phyloP scores from a whole-genome alignment of 2,888 invertebrate species.

The Lumbricus terrestris region DNA sequence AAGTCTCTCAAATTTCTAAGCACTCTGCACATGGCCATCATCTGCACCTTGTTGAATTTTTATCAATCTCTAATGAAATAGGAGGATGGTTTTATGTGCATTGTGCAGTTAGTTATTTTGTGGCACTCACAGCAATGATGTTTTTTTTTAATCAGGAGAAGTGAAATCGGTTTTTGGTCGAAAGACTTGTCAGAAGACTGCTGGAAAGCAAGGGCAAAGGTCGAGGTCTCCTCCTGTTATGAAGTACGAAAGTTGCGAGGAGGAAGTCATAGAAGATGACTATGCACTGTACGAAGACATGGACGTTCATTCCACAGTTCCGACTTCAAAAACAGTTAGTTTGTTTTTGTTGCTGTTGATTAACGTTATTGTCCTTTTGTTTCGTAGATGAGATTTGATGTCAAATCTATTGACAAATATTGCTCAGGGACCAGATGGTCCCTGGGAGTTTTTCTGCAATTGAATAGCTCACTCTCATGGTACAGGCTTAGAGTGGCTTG shows the following conservation, averaged over 20 bases:
- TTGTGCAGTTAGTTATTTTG: no score
- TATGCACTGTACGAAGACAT: not conserved
- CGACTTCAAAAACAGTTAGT: not conserved
- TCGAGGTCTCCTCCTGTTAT: not conserved
- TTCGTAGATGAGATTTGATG: not conserved
- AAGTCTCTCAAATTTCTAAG: no score
- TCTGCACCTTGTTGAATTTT: no score
- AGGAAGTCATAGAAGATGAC: not conserved
- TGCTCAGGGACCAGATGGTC: no score
- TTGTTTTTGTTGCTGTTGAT: not conserved
- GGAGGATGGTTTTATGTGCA: not conserved
- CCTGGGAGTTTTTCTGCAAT: not conserved
- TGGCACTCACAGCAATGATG: not conserved
- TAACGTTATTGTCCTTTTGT: not conserved
- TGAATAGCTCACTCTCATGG: not conserved
- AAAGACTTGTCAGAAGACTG: conserved; percentile 15
- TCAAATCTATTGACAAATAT: no score
- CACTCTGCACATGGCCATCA: no score
- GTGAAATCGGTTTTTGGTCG: not conserved
- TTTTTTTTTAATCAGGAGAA: not conserved
- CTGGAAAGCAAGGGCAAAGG: not conserved
- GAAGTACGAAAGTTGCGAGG: conserved; percentile 14
- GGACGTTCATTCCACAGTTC: not conserved
- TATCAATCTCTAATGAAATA: no score
- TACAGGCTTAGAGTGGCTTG: not conserved